These are phyloP conservation scores for Nyctibius grandis DNA, from an alignment of 2,797 vertebrate species.

Conservation along the genomic window DNA sequence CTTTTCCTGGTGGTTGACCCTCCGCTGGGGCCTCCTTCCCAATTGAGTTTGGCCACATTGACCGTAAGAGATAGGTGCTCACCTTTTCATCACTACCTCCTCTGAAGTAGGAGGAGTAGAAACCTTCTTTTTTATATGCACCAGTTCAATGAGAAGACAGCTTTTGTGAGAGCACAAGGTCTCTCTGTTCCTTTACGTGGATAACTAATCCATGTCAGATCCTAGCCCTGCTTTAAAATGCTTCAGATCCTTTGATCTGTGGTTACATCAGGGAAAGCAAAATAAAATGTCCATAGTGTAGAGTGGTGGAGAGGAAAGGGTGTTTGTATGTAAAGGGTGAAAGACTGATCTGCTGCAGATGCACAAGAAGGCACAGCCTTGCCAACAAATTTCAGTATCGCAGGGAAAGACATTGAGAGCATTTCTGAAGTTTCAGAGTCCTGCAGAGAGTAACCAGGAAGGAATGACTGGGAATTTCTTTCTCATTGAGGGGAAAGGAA, in stretches of 20 bases:
- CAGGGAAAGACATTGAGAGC: not conserved
- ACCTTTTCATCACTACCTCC: not conserved
- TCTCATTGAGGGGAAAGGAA: not conserved
- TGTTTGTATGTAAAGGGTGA: not conserved
- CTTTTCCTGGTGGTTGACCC: not conserved
- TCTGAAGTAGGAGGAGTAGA: not conserved
- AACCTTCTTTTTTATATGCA: not conserved
- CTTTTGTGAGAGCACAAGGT: not conserved
- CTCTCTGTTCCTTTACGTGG: not conserved
- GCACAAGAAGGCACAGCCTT: not conserved
- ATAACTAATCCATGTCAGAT: not conserved
- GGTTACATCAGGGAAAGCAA: not conserved
- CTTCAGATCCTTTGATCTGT: not conserved
- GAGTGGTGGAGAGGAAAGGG: not conserved
- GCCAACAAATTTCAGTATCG: not conserved
- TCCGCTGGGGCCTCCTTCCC: not conserved
- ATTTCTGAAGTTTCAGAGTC: not conserved
- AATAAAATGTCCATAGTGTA: not conserved
- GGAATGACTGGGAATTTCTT: not conserved
- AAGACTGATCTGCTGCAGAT: not conserved
- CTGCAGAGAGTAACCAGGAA: not conserved
- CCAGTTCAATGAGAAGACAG: not conserved
- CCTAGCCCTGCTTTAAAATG: not conserved
- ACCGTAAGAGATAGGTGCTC: not conserved
- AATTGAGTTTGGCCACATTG: accelerated